Conservation (phyloP, 2,888 invertebrate species). For the Anoplius nigerrimus region DNA sequence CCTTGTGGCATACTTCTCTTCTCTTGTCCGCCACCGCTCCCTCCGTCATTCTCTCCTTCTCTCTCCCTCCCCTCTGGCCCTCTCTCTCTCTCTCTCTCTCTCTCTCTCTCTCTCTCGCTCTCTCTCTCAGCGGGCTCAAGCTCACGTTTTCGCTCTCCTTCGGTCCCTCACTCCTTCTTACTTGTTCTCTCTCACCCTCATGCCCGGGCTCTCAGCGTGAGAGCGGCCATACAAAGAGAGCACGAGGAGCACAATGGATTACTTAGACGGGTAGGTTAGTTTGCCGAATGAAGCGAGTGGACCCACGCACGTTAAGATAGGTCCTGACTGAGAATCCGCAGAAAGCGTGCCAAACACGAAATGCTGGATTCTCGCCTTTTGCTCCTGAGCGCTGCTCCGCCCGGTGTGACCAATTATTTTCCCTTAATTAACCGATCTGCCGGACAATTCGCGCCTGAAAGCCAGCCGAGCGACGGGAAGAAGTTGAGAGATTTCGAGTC, state of each 20-base stretch:
- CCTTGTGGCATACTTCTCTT: conserved; percentile 68
- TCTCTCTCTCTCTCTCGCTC: conserved; percentile 8
- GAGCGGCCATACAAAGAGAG: conserved; percentile 68
- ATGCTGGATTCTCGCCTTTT: conserved; percentile 4
- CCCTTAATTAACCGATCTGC: too few species aligned
- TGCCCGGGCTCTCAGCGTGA: conserved; percentile 62
- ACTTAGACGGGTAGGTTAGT: conserved; percentile 72
- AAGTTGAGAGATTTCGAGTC: too few species aligned
- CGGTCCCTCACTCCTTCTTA: conserved; percentile 34
- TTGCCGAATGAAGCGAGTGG: conserved; percentile 66
- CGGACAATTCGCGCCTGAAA: too few species aligned
- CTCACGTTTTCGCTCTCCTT: conserved; percentile 47
- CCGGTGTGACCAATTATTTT: too few species aligned
- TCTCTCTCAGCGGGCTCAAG: conserved; percentile 10
- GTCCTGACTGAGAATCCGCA: conserved; percentile 66
- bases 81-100: conserved; percentile 23
- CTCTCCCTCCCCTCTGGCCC: conserved; percentile 17
- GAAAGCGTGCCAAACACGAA: conserved; percentile 52
- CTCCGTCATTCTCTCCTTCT: conserved; percentile 40
- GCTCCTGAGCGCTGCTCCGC: too few species aligned
- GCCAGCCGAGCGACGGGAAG: too few species aligned
- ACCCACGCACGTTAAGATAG: conserved; percentile 71
- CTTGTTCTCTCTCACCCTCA: conserved; percentile 28
- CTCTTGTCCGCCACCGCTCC: conserved; percentile 20
- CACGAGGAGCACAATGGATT: conserved; percentile 70